Percentiles rank a stretch among this genome's conserved stretches.
Conservation (phyloP, 1,140 invertebrate species). For the Brachionus sp. region DNA sequence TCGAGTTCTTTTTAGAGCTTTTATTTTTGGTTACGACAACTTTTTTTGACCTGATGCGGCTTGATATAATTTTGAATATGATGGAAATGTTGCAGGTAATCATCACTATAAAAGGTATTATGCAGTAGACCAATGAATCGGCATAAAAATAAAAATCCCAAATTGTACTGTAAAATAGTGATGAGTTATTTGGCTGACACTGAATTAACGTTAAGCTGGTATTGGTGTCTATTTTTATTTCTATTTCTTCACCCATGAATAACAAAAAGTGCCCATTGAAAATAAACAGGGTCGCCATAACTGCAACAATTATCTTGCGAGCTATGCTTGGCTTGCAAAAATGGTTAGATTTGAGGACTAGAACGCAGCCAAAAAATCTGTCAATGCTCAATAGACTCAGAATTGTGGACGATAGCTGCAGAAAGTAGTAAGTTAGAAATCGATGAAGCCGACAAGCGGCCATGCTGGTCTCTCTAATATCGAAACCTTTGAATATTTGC, state of each 20-base stretch:
- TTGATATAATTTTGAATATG: conserved; percentile 23
- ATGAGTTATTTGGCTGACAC: neutral
- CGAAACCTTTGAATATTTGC: conserved; percentile 30
- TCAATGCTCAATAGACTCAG: conserved; percentile 28
- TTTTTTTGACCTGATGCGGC: neutral
- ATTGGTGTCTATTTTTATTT: neutral
- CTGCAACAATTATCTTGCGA: conserved; percentile 3
- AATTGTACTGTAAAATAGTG: neutral
- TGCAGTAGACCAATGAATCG: conserved; percentile 15
- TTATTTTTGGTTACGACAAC: conserved; percentile 4
- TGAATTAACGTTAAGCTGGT: neutral
- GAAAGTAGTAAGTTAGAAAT: conserved; percentile 31
- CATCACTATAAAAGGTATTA: conserved; percentile 34
- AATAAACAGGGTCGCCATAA: neutral
- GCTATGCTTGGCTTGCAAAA: conserved; percentile 38
- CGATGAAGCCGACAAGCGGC: neutral
- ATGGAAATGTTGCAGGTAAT: conserved; percentile 41
- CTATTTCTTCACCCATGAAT: neutral
- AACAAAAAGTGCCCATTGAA: conserved; percentile 31
- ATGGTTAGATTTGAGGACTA: conserved; percentile 9
- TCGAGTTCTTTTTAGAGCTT: neutral
- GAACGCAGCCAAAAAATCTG: conserved; percentile 38
- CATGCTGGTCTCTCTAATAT: neutral
- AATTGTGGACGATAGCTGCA: conserved; percentile 30
- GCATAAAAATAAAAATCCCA: conserved; percentile 41